A percentile compares a stretch with the other conserved stretches of the same genome.
These are phyloP conservation scores for Galemys pyrenaicus DNA, from an alignment of 2,113 vertebrate species.

Conservation along the genomic window DNA sequence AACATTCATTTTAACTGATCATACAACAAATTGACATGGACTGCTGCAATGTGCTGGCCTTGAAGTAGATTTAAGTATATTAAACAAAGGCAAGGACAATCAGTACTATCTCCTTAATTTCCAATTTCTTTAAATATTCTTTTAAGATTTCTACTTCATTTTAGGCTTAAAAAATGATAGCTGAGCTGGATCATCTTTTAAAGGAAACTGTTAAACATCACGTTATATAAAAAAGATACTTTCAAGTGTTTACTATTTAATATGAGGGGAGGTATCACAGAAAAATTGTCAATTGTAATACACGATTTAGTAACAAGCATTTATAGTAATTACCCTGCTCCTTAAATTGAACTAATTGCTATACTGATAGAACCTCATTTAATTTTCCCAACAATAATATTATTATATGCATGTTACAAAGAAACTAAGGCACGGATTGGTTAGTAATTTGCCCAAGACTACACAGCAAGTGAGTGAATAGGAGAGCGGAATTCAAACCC, in stretches of 20 bases:
- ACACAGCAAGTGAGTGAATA: neutral
- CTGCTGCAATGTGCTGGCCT: conserved; percentile 38
- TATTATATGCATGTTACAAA: conserved; percentile 23
- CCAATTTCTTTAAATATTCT: conserved; percentile 55
- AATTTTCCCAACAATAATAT: neutral
- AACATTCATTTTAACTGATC: conserved; percentile 76
- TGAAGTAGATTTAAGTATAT: conserved; percentile 63
- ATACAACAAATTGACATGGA: conserved; percentile 55
- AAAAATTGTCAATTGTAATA: conserved; percentile 17
- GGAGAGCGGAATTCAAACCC: neutral
- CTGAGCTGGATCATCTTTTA: conserved; percentile 31
- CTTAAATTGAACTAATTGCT: neutral
- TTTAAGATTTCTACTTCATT: conserved; percentile 56
- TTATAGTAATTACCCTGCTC: neutral
- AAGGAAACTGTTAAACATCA: conserved; percentile 40
- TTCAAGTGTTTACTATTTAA: conserved; percentile 21
- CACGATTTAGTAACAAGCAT: neutral
- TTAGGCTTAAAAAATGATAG: conserved; percentile 9
- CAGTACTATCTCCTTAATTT: conserved; percentile 48
- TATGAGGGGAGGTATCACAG: neutral
- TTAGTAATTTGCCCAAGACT: neutral
- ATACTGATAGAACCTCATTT: neutral
- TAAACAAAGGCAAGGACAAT: conserved; percentile 53
- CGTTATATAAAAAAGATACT: neutral
- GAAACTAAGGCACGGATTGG: neutral